Conservation (phyloP, 2,113 vertebrate genomes). For the Tetraodon nigroviridis region DNA sequence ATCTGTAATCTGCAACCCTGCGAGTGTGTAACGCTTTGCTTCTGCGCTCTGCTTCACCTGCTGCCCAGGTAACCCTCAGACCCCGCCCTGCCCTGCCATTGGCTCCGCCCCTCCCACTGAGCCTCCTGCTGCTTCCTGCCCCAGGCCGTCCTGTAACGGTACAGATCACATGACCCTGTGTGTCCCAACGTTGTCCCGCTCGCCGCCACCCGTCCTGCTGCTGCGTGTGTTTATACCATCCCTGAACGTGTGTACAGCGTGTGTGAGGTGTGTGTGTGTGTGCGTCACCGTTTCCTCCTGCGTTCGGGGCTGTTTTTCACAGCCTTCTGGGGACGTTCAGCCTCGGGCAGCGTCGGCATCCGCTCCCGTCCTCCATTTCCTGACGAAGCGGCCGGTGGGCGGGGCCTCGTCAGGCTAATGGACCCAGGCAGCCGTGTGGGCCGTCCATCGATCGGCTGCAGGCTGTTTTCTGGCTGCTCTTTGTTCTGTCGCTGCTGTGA, state of each 20-base stretch:
- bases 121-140: constrained; percentile 56
- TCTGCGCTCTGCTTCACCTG: constrained; percentile 65
- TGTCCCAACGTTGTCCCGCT: constrained; percentile 37
- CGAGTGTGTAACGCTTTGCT: not conserved
- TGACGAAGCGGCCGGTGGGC: constrained; percentile 22
- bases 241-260: not conserved
- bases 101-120: constrained; percentile 68
- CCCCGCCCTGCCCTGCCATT: constrained; percentile 66
- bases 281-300: not conserved
- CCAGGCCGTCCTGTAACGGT: constrained; percentile 70
- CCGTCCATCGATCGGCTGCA: constrained; percentile 19
- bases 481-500: constrained; percentile 19
- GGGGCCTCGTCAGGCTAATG: constrained; percentile 38
- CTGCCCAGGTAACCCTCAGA: constrained; percentile 71
- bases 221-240: constrained; percentile 19
- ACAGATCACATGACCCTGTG: constrained; percentile 57
- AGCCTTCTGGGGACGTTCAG: too few species aligned
- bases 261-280: constrained; percentile 1
- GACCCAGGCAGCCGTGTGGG: constrained; percentile 21
- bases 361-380: constrained; percentile 19
- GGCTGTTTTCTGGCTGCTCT: constrained; percentile 18
- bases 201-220: constrained; percentile 10
- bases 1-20: not conserved
- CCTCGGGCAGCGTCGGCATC: not conserved
- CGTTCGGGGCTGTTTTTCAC: too few species aligned